Base-by-base conservation (phyloP, 2,113 vertebrate genomes). In the Dendropsophus ebraccatus region DNA sequence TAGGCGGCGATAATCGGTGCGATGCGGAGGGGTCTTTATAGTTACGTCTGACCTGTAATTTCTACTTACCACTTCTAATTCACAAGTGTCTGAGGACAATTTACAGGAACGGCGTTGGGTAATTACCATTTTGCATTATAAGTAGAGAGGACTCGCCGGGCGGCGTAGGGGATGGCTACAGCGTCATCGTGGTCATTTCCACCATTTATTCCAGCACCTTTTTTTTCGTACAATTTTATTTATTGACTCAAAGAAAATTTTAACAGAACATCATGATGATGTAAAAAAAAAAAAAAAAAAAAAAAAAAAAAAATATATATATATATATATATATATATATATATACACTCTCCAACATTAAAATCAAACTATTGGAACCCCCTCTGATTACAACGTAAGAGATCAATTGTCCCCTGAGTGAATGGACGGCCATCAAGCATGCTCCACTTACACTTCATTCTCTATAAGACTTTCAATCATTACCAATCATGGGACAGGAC, bases 71-170 rank as follows among this genome's bases (percentile, higher is more conserved):
- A 17, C 35, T 47, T 47, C 21, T 45, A 58, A 62, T 60, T 65
- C 35, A 47, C n/a, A 65, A 65, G 56, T 60, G 54, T 81, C 78
- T 60, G n/a, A 47, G 56, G 78, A 65, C 56, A 81, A 81, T 81
- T 45, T 47, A 25, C 30, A 41, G 19, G 21, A 80, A 37, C 54
- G n/a, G 52, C 56, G n/a, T 14, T 41, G 13, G 9, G 58, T 79
- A 79, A 79, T 79, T 79, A 79, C 54, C 30, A 8, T 60, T 45
- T 35, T 79, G 30, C 21, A 41, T 60, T 41, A 79, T 60, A 79
- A 23, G 60, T 79, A 56, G 54, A 60, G n/a, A 54, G 28, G 73
- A 50, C 73, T 13, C 16, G 23, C 37, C 21, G 23, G n/a, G 28
- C 49, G 6, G 32, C 54, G 28, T 35, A 21, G 49, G 32, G 8